Percentiles rank a stretch among this genome's conserved stretches.
Conservation (phyloP, 2,888 invertebrate species). For the Drosophila engyochracea region DNA sequence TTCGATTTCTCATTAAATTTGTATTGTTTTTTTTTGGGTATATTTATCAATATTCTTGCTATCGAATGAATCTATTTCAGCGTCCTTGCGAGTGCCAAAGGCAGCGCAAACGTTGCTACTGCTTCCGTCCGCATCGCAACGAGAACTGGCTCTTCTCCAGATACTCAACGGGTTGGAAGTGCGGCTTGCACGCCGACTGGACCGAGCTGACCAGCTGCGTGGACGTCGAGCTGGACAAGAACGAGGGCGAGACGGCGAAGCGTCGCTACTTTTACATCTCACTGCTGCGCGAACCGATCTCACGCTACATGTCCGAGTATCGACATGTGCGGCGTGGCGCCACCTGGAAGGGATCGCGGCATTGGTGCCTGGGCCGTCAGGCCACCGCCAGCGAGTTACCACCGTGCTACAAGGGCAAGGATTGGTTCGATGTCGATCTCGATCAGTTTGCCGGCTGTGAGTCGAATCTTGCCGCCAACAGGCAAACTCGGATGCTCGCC, state of each 20-base stretch:
- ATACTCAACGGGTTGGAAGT: slow-evolving; percentile 99
- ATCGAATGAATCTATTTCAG: slow-evolving; percentile 82
- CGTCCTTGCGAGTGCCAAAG: slow-evolving; percentile 97
- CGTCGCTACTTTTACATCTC: slow-evolving; percentile 98
- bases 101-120: slow-evolving; percentile 95
- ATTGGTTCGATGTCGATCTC: slow-evolving; percentile 95
- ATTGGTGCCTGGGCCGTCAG: slow-evolving; percentile 90
- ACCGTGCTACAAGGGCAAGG: slow-evolving; percentile 90
- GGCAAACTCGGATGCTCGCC: slow-evolving; percentile 99
- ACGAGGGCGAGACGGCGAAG: slow-evolving; percentile 93
- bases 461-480: slow-evolving; percentile 97
- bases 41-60: background rate
- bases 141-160: slow-evolving; percentile 99
- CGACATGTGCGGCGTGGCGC: slow-evolving; percentile 98
- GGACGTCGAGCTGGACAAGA: slow-evolving; percentile 95
- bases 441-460: slow-evolving; percentile 96
- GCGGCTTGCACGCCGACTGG: slow-evolving; percentile 99
- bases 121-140: slow-evolving; percentile 95
- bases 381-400: slow-evolving; percentile 94
- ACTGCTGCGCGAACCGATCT: slow-evolving; percentile 96
- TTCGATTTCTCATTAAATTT: background rate
- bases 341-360: slow-evolving; percentile 95
- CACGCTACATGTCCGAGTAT: slow-evolving; percentile 97
- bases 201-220: slow-evolving; percentile 98
- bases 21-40: too few relatives aligned